Evolutionary conservation across 2,113 vertebrate genomes (phyloP), one percentile per base, ranked within the genome.

Genomic region (Campylomormyrus tamandua): DNA sequence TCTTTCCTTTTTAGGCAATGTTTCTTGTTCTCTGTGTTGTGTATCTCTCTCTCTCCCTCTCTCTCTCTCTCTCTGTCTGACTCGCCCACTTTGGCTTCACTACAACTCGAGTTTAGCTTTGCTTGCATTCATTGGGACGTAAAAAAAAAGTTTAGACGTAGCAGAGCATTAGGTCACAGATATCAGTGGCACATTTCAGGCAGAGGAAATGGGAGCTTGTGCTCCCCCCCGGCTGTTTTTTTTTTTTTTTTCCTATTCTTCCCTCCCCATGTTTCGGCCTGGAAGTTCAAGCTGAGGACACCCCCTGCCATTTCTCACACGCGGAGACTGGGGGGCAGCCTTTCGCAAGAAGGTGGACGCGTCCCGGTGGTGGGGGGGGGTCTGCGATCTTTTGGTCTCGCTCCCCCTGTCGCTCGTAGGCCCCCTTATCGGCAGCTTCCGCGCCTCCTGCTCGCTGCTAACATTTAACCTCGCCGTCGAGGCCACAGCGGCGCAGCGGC

Each of bases 1-100:
- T 85, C 58, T 94, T 87, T 92, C 95, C 96, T 93, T 96, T 95
- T 96, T 94, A 93, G 96, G 96, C 48, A 92, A 95, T 94, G 94
- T 95, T 90, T 87, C 62, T 90, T 27, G 52, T 90, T 94, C 93
- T 92, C 90, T 91, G 88, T 92, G 90, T 88, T 87, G 58, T 53
- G 86, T 92, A 84, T 88, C 89, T 49, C n/a, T 88, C 27, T 62
- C 27, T 6, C 19, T 42, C 62, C 88, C 80, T 39, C 31, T 84
- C 50, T 31, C 31, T 31, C 31, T 31, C 31, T 31, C 90, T 31
- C 27, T 62, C 89, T 15, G n/a, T 48, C 80, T 77, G 17, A 45
- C 49, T 24, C n/a, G 0, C 62, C 31, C 48, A 58, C 53, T 58
- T 45, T 87, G 53, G 87, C 58, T 46, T 31, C 31, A 17, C 88